These are phyloP conservation scores for Linnaemya vulpina DNA, from an alignment of 2,888 invertebrate species.

Conservation along the genomic window DNA sequence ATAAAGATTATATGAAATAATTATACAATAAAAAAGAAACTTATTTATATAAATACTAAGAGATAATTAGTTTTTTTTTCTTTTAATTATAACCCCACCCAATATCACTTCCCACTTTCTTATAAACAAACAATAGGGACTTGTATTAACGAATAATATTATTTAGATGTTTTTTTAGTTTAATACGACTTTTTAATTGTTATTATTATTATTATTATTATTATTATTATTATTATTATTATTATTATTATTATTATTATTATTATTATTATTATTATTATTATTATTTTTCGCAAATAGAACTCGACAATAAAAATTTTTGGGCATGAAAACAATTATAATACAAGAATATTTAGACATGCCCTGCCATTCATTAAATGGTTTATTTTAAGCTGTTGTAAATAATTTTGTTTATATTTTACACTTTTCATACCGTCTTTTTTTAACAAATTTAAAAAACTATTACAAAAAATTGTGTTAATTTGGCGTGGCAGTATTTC, in stretches of 20 bases:
- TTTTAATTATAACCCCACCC: neutral
- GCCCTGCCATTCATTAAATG: no score
- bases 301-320: neutral
- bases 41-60: neutral
- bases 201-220: neutral
- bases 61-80: slow-evolving; percentile 1
- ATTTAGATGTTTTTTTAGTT: neutral
- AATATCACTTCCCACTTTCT: neutral
- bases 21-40: no score
- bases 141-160: neutral
- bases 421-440: no score
- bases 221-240: neutral
- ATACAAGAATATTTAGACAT: no score
- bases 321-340: neutral
- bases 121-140: neutral
- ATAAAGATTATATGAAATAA: neutral
- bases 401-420: no score
- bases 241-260: neutral
- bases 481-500: slow-evolving; percentile 31
- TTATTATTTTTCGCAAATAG: neutral
- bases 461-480: slow-evolving; percentile 52
- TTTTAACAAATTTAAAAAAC: slow-evolving; percentile 9
- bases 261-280: neutral
- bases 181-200: neutral
- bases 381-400: no score